Evolutionary conservation across 2,888 invertebrate species (phyloP).

Genomic region (Ommatoiulus sabulosus): DNA sequence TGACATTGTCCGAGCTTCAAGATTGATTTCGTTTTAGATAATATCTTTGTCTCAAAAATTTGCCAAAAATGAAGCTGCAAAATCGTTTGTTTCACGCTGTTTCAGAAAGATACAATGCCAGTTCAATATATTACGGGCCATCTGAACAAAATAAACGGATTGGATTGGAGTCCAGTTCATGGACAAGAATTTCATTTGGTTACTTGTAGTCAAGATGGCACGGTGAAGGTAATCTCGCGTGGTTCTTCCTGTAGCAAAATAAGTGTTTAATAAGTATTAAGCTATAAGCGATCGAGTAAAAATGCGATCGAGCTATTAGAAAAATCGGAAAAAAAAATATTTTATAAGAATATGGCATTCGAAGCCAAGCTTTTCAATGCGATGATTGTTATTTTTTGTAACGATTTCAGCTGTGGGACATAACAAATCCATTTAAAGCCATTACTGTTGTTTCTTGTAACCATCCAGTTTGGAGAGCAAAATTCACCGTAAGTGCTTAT

Average conservation of each 20-base stretch:
- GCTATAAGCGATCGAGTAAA: too few relatives aligned
- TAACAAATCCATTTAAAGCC: slow-evolving; percentile 63
- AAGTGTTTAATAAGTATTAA: too few relatives aligned
- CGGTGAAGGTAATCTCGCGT: slow-evolving; percentile 76
- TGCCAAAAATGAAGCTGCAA: slow-evolving; percentile 4
- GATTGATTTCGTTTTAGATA: too few relatives aligned
- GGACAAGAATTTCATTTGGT: slow-evolving; percentile 65
- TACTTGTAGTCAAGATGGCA: slow-evolving; percentile 95
- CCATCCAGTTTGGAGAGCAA: slow-evolving; percentile 67
- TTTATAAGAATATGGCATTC: too few relatives aligned
- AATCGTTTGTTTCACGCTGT: not conserved
- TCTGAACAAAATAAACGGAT: slow-evolving; percentile 81
- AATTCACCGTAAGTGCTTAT: slow-evolving; percentile 65
- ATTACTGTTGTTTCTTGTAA: slow-evolving; percentile 64
- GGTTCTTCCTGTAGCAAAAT: slow-evolving; percentile 35
- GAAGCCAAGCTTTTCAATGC: too few relatives aligned
- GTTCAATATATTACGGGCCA: slow-evolving; percentile 59
- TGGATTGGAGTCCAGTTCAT: slow-evolving; percentile 83
- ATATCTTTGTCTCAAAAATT: too few relatives aligned
- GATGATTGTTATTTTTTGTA: slow-evolving; percentile 49
- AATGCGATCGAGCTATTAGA: too few relatives aligned
- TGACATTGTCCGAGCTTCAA: too few relatives aligned
- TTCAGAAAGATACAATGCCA: slow-evolving; percentile 55
- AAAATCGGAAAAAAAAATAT: too few relatives aligned
- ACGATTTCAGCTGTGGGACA: slow-evolving; percentile 66